Conservation (phyloP, 2,888 invertebrate species). For the Mongoloraphidia duomilia region DNA sequence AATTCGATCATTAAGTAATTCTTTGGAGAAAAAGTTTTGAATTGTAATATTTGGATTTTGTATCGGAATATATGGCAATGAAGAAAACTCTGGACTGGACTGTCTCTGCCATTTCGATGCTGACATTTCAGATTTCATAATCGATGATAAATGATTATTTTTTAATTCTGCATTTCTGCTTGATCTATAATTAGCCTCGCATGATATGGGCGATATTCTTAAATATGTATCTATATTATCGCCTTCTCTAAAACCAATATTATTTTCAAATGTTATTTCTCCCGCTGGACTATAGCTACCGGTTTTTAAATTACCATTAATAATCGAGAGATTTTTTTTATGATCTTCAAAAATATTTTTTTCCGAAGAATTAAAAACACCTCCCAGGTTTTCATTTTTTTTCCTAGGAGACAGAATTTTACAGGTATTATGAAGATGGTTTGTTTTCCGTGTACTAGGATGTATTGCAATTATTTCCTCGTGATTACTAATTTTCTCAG, state of each 20-base stretch:
- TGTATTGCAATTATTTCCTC: constrained; percentile 11
- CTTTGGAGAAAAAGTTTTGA: no score
- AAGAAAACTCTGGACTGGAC: constrained; percentile 18
- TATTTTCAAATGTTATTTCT: neutral
- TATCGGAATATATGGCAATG: constrained; percentile 21
- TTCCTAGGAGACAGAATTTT: neutral
- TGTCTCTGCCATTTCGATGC: constrained; percentile 14
- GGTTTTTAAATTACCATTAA: neutral
- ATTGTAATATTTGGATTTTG: no score
- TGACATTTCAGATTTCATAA: constrained; percentile 12
- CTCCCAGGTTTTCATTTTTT: neutral
- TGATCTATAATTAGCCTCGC: neutral
- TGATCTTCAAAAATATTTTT: neutral
- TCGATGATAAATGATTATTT: constrained; percentile 2
- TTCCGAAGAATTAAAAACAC: no score
- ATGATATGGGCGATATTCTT: neutral
- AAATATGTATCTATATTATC: neutral
- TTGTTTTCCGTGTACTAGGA: neutral
- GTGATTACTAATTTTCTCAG: no score
- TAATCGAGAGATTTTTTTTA: neutral
- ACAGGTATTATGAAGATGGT: neutral
- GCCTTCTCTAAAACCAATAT: neutral
- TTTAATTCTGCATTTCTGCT: neutral
- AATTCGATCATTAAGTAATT: no score
- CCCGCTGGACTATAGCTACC: neutral